Percentiles rank a stretch among this genome's conserved stretches.
Conservation (phyloP, 2,888 invertebrate genomes). For the Platypus cylindrus region DNA sequence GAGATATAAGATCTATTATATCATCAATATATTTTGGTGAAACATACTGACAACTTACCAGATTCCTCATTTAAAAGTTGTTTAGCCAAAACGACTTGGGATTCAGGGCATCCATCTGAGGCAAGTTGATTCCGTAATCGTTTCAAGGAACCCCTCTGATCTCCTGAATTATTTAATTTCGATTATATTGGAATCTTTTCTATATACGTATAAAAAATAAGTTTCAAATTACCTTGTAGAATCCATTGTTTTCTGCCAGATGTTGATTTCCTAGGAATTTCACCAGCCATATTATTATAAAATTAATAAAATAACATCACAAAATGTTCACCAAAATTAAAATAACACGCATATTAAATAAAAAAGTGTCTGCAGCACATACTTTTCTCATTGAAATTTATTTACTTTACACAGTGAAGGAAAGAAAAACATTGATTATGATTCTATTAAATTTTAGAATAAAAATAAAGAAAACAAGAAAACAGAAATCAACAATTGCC, state of each 20-base stretch:
- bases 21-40: neutral
- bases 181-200: too few species aligned
- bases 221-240: conserved; percentile 47
- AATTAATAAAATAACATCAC: too few species aligned
- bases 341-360: too few species aligned
- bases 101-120: conserved; percentile 80
- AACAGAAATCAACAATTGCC: too few species aligned
- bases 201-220: neutral
- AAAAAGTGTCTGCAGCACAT: too few species aligned
- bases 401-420: too few species aligned
- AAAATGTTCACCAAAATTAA: too few species aligned
- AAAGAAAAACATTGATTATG: too few species aligned
- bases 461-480: too few species aligned
- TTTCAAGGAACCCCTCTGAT: conserved; percentile 50
- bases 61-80: conserved; percentile 66
- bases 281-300: conserved; percentile 45
- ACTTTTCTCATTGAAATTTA: too few species aligned
- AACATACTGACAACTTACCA: conserved; percentile 39
- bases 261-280: conserved; percentile 42
- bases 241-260: conserved; percentile 65
- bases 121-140: conserved; percentile 60
- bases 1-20: too few species aligned
- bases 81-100: conserved; percentile 77
- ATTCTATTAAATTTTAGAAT: too few species aligned
- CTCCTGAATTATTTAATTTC: conserved; percentile 40